Evolutionary conservation across 2,797 vertebrate genomes (phyloP), one percentile per base, ranked within the genome.

Genomic region (Pseudomugil tenellus): DNA sequence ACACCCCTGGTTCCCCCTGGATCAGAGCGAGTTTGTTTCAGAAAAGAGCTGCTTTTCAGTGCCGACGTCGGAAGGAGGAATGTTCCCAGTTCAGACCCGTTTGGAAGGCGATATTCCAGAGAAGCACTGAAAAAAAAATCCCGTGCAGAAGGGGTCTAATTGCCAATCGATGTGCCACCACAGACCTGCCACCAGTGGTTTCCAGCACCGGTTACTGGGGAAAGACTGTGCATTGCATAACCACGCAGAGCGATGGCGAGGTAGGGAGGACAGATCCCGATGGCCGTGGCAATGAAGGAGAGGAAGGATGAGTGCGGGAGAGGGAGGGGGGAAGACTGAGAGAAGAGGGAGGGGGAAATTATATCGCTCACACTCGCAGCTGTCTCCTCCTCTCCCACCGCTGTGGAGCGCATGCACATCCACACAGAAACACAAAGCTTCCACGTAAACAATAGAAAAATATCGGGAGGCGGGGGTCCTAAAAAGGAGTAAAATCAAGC

Each of bases 211-310:
- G 83, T 70, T 80, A 81, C 69, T 52, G 58, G 70, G 81, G 90
- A 84, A 92, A 89, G 83, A 88, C 87, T 13, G 92, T 87, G 90
- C 90, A 87, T 94, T 93, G 93, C 92, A 92, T 95, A 93, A 94
- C 87, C 91, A 85, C 92, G 85, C 88, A 77, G 88, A 83, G 81
- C 67, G 92, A 91, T 86, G 75, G 83, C 58, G 58, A 79, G 68
- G 72, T 63, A 79, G 69, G 63, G 71, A 83, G 67, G 74, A 68
- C 1, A 17, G 72, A 70, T 86, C 72, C 74, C 67, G 73, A 72
- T 74, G 83, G 84, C 76, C 6, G 69, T 79, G 80, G 83, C 77
- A 67, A 76, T 71, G 81, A 76, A 84, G 80, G 69, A 76, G 65
- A 68, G 81, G 58, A 49, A 85, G 65, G 62, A 79, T 57, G 64